Evolutionary conservation across 2,113 vertebrate genomes (phyloP), one percentile per base, ranked within the genome.

Genomic region (Myxocyprinus asiaticus): DNA sequence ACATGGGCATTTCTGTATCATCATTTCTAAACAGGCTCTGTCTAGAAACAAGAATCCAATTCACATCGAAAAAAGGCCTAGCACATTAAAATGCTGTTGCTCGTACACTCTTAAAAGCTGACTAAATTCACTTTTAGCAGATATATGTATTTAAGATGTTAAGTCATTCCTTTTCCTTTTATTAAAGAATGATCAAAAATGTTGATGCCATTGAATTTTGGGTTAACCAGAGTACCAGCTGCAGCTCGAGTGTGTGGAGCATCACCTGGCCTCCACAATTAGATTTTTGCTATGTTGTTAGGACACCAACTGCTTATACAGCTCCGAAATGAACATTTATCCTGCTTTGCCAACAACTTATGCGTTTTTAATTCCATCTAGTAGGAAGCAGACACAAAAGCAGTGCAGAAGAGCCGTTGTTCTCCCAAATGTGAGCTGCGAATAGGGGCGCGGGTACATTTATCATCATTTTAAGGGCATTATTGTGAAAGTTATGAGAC

Each of bases 401-500:
- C 15, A 33, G 81, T 65, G 68, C 66, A 77, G 82, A 86, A 87
- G 42, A 80, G 43, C 42, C 22, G 51, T 67, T 84, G 85, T 76
- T 10, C 11, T 65, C 89, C 88, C 88, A 84, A 88, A 89, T 86
- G 84, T 43, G 9, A 80, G 50, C 63, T 80, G 79, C 67, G 66
- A 86, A 83, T 10, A 61, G n/a, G 77, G 72, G 80, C 77, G 5
- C 68, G 45, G 82, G 66, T 61, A 76, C 48, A 78, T 87, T 82
- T 76, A 81, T 88, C 81, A 77, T 50, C 65, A 74, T 78, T 80
- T 81, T 78, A 83, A 85, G 81, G 89, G 85, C 82, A 48, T 79
- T 92, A 92, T 92, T 92, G 89, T 90, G 88, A 88, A 90, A 90
- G 86, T 92, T 90, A 93, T 93, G 91, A 92, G 88, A 33, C 22